These are phyloP conservation scores for Heteractis magnifica DNA, from an alignment of 92 coral and sea anemone genomes.

Conservation along the genomic window DNA sequence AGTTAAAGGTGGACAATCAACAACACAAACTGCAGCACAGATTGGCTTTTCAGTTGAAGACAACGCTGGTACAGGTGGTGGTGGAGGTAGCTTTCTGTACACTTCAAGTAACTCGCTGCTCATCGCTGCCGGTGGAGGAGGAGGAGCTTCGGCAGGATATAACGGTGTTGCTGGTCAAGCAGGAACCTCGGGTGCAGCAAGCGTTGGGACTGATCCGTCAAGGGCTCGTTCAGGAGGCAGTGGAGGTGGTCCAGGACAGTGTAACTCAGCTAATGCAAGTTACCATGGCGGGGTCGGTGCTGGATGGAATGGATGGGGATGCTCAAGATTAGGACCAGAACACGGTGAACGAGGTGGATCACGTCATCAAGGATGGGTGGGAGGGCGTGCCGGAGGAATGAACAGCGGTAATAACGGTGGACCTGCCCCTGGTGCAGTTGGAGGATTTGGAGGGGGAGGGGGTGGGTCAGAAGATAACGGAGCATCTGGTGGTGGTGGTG, in stretches of 20 bases:
- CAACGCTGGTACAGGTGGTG: conserved; percentile 38
- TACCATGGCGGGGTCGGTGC: background rate
- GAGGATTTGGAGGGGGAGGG: no score
- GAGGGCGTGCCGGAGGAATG: no score
- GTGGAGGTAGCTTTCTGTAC: conserved; percentile 71
- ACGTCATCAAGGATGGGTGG: no score
- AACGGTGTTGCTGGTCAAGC: conserved; percentile 62
- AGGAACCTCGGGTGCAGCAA: conserved; percentile 44
- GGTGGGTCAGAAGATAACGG: no score
- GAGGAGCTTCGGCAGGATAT: conserved; percentile 66
- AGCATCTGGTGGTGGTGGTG: no score
- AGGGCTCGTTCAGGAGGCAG: no score
- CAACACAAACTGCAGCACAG: conserved; percentile 24
- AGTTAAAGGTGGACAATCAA: conserved; percentile 58
- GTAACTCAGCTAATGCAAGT: conserved; percentile 33
- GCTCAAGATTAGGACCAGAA: conserved; percentile 15
- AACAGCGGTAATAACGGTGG: no score
- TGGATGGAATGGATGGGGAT: conserved; percentile 19
- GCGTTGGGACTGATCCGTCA: conserved; percentile 30
- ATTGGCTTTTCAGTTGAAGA: conserved; percentile 48
- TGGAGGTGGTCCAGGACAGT: no score
- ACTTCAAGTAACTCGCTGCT: background rate
- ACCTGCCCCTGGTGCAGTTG: no score
- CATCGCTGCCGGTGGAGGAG: conserved; percentile 80
- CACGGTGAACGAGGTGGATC: no score